Percentiles rank a stretch among this genome's conserved stretches.
These are phyloP conservation scores for Tyrophagus putrescentiae DNA, from an alignment of 1,140 invertebrate species.

Conservation along the genomic window DNA sequence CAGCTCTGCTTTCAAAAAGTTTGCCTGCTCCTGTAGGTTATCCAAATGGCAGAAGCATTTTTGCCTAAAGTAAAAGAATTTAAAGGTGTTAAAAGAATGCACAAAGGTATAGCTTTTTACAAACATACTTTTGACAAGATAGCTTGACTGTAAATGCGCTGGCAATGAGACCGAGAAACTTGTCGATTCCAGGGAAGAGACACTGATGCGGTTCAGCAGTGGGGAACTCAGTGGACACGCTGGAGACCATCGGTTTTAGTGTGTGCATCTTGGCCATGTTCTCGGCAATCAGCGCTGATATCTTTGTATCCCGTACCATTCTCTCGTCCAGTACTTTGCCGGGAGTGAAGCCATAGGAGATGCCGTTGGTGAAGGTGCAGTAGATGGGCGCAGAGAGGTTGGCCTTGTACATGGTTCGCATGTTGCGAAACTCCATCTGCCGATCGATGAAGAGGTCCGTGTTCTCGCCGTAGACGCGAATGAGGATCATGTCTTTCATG, in stretches of 20 bases:
- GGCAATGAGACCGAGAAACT: constrained; percentile 54
- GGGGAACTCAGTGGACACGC: constrained; percentile 25
- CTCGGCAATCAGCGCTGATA: constrained; percentile 47
- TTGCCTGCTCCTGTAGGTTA: constrained; percentile 51
- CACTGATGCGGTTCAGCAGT: constrained; percentile 39
- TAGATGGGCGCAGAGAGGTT: constrained; percentile 70
- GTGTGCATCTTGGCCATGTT: constrained; percentile 62
- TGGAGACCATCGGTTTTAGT: constrained; percentile 24
- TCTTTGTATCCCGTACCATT: constrained; percentile 48
- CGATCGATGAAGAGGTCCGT: constrained; percentile 84
- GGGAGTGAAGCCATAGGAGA: constrained; percentile 77
- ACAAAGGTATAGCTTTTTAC: not conserved
- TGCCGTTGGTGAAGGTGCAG: constrained; percentile 81
- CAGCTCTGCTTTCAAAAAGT: constrained; percentile 48
- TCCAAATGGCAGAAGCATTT: constrained; percentile 26
- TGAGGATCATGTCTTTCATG: constrained; percentile 49
- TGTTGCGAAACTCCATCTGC: constrained; percentile 56
- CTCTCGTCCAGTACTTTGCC: constrained; percentile 59
- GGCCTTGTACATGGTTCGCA: constrained; percentile 50
- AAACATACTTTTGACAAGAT: not conserved
- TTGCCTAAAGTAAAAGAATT: not conserved
- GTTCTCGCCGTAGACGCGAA: constrained; percentile 82
- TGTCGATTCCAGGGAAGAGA: constrained; percentile 55
- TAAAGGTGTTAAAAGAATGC: not conserved
- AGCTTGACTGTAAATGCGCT: constrained; percentile 15